Evolutionary conservation across 2,113 vertebrate genomes (phyloP), one percentile per base, ranked within the genome.

Genomic region (Pyxicephalus adspersus): DNA sequence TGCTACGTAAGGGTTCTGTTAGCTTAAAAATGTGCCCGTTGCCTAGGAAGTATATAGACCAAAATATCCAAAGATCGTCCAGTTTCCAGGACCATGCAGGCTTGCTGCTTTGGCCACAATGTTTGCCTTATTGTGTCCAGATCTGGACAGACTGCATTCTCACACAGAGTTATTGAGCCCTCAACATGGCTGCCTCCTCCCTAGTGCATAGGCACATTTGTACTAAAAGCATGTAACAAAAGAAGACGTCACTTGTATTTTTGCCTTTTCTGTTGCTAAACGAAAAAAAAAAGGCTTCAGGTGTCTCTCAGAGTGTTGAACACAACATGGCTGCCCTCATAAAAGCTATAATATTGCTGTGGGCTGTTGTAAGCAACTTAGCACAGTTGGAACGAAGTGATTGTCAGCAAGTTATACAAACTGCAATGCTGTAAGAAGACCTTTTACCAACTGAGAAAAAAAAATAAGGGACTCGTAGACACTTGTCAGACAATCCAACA

Each of bases 351-450:
- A 28, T 52, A 77, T 63, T 65, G 61, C 75, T 77, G 51, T 54
- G 51, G 29, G 22, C 5, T 13, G 26, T 20, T 38, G 64, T 58
- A 58, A 26, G 28, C 23, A n/a, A 68, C 29, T 60, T 79, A 65
- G 77, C 77, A 79, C 31, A 70, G 28, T 23, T 80, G 65, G 20
- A 57, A 45, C 4, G n/a, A 67, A 15, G 31, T 64, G 75, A 61
- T 60, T 57, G 65, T 80, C 77, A 61, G 31, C n/a, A 60, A 15
- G 19, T 57, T 29, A 61, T 38, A 64, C 75, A 77, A 50, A 77
- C 23, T 45, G 61, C 13, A n/a, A 20, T 8, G 8, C 22, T 70
- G 20, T 45, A 80, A 71, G 71, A 68, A 61, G 22, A 76, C 23
- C n/a, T 17, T 17, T 38, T 22, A 52, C 45, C 6, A 17, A 26